Evolutionary conservation across 1,140 invertebrate species (phyloP), one percentile per base, ranked within the genome.

Genomic region (Spodoptera litura): DNA sequence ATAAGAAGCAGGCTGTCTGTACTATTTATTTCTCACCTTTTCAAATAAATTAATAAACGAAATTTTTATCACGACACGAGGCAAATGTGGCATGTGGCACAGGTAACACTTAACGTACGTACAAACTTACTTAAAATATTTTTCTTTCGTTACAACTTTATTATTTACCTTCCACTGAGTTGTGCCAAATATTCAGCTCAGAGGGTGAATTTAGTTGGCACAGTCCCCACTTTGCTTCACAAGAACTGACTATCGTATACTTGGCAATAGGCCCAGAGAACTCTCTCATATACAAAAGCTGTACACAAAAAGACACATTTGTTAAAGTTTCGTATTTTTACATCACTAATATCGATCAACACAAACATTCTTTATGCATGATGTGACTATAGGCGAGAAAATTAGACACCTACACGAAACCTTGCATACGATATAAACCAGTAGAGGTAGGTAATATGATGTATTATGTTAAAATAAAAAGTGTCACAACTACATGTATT

Each of bases 121-220:
- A 35, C 38, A 25, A 11, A 38, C 13, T 15, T 13, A 55, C 66
- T 70, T 53, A 71, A 71, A 71, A 71, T 55, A 55, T 71, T 56
- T 71, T 55, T 74, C 10, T 74, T 74, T 62, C 58, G 44, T 62
- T 61, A 76, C 58, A 64, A n/a, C 13, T 35, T 31, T 64, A 64
- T 64, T 64, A 73, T 59, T 73, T 73, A 73, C 59, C 61, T 76
- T 76, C 27, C 74, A 20, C 27, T 31, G 51, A 62, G 10, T 64
- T 76, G 74, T 76, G 74, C 74, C 74, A 76, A 64, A 64, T 64
- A 55, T 62, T 51, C 49, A 76, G 52, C 25, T 35, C 27, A 52
- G 61, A 76, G 51, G 74, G 59, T 64, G 74, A 76, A 76, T 76
- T 64, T 64, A 64, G 61, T 76, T 76, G 74, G 74, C 74, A 76